phyloP scores from a whole-genome alignment of 1,140 invertebrate species.

The Caerostris extrusa region DNA sequence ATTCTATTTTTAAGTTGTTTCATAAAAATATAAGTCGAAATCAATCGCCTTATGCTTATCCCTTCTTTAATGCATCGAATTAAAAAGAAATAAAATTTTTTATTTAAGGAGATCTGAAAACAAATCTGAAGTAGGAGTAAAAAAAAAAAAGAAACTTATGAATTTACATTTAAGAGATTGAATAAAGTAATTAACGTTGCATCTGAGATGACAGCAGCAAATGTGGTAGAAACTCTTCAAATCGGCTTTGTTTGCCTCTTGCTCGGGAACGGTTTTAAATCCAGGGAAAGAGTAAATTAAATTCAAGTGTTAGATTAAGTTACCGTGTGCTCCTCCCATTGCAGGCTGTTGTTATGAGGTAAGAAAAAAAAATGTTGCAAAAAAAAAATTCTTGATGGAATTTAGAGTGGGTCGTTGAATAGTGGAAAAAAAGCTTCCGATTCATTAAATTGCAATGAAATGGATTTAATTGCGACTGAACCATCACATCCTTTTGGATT shows the following conservation, averaged over 20 bases:
- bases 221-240: conserved; percentile 18
- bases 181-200: conserved; percentile 42
- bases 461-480: conserved; percentile 71
- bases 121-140: not conserved
- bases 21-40: not conserved
- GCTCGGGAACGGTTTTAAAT: conserved; percentile 19
- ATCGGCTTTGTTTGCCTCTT: conserved; percentile 38
- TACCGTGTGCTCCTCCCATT: conserved; percentile 35
- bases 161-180: not conserved
- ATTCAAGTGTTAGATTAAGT: conserved; percentile 64
- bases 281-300: conserved; percentile 49
- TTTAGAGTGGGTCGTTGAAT: conserved; percentile 56
- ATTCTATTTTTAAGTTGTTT: not conserved
- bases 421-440: conserved; percentile 46
- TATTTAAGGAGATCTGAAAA: not conserved
- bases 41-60: not conserved
- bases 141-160: not conserved
- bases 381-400: conserved; percentile 63
- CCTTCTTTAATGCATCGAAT: too few relatives aligned
- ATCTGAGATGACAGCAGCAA: not conserved
- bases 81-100: not conserved
- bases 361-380: not conserved
- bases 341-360: not conserved
- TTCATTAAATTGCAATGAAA: conserved; percentile 74
- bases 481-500: not conserved